A percentile compares a stretch with the other conserved stretches of the same genome.
These are phyloP conservation scores for Elaphurus davidianus DNA, from an alignment of 2,113 vertebrate genomes.

Conservation along the genomic window DNA sequence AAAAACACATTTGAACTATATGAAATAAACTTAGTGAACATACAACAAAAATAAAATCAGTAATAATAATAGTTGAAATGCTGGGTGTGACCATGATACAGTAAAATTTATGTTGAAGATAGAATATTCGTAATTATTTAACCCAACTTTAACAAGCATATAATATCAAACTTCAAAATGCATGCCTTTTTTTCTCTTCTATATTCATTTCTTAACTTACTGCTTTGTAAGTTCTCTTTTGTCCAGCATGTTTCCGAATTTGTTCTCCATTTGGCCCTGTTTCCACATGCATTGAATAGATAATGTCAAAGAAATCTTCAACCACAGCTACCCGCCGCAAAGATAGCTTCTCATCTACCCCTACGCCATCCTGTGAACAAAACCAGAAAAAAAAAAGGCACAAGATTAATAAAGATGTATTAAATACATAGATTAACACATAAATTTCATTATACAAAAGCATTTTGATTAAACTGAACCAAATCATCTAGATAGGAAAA, in stretches of 20 bases:
- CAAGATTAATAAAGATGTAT: constrained; percentile 26
- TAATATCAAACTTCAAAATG: not conserved
- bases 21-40: not conserved
- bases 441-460: constrained; percentile 35
- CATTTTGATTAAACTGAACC: constrained; percentile 38
- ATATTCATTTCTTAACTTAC: constrained; percentile 80
- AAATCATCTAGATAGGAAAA: not conserved
- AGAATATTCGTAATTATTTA: not conserved
- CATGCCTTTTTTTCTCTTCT: not conserved
- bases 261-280: constrained; percentile 90
- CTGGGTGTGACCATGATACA: not conserved
- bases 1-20: not conserved
- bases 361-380: constrained; percentile 85
- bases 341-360: constrained; percentile 88
- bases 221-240: constrained; percentile 91
- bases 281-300: constrained; percentile 92
- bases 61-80: not conserved
- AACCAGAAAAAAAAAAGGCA: constrained; percentile 20
- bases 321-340: constrained; percentile 88
- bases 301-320: constrained; percentile 91
- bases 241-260: constrained; percentile 89
- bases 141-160: not conserved
- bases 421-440: not conserved
- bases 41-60: not conserved
- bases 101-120: not conserved